Base-by-base conservation (phyloP, 1,140 invertebrate species). In the Copidosoma floridanum region DNA sequence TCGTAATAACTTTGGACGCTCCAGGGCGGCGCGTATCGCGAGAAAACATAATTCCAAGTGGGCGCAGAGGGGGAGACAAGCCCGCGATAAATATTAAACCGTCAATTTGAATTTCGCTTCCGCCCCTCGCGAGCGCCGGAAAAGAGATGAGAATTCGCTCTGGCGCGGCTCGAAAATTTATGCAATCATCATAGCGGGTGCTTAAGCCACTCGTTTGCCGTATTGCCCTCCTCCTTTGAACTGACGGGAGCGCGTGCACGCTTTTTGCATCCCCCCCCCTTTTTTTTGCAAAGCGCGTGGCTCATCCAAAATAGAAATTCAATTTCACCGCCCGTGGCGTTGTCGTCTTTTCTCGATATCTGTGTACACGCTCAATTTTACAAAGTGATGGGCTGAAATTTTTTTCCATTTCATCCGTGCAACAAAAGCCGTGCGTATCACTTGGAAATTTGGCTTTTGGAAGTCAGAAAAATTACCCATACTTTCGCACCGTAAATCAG, bases 81-180 rank as follows among this genome's bases (percentile, higher is more conserved):
- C 47, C 26, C 52, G n/a, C 35, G 59, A 61, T 61, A 61, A 61
- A 61, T 61, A 61, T 61, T 61, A 61, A 61, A 61, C 46, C 27
- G 37, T 61, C 52, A 55, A 61, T 55, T 61, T 61, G 52, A 61
- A 61, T 61, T 61, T 55, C 52, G 35, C 59, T 43, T 61, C 52
- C 26, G 37, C 11, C 23, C 11, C 29, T 24, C 24, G 27, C n/a
- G 4, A 23, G 27, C 26, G 23, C 26, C 41, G 51, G 40, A 26
- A 51, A 41, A 55, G 26, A 61, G 52, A 55, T 55, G 52, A 50
- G 59, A 61, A 61, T 61, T 43, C 46, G 35, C n/a, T n/a, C n/a
- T n/a, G n/a, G n/a, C n/a, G 46, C 37, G 37, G 27, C 59, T 61
- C 51, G 52, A 43, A 55, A 61, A 55, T 61, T 56, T 61, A 61